A percentile compares a stretch with the other conserved stretches of the same genome.
Evolutionary conservation across 2,888 invertebrate species (phyloP).

Genomic region (Anticlea derivata): DNA sequence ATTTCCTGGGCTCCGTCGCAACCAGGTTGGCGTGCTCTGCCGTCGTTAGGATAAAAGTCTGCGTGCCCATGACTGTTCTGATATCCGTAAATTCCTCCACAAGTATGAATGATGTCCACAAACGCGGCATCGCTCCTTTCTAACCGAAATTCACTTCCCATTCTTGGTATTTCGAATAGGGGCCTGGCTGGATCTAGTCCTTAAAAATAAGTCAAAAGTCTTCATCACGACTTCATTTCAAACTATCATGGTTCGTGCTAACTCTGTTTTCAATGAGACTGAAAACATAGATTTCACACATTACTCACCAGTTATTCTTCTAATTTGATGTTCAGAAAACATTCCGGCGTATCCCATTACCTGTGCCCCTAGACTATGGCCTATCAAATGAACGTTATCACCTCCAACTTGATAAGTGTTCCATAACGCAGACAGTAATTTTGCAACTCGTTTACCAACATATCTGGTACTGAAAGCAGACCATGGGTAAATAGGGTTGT

Average conservation of each 20-base stretch:
- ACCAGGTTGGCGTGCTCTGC: constrained; percentile 87
- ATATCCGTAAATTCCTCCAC: constrained; percentile 86
- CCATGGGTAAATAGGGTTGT: constrained; percentile 67
- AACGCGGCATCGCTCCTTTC: constrained; percentile 87
- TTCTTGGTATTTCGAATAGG: constrained; percentile 79
- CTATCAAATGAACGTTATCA: constrained; percentile 66
- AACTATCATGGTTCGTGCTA: background rate
- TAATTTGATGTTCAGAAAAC: constrained; percentile 66
- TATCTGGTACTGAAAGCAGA: constrained; percentile 71
- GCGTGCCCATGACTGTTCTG: constrained; percentile 85
- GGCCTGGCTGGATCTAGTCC: constrained; percentile 88
- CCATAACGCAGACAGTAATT: constrained; percentile 52
- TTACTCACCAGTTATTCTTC: constrained; percentile 83
- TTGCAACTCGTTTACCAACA: constrained; percentile 65
- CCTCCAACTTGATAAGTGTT: constrained; percentile 46
- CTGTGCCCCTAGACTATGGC: constrained; percentile 85
- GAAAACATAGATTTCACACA: background rate
- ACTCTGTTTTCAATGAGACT: too few species aligned
- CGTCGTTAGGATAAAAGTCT: constrained; percentile 91
- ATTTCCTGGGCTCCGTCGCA: constrained; percentile 78
- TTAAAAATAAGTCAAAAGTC: background rate
- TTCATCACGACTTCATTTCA: too few species aligned
- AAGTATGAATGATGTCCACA: constrained; percentile 90
- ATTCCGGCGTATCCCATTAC: constrained; percentile 84
- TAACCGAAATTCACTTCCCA: constrained; percentile 67